Evolutionary conservation across 2,888 invertebrate species (phyloP), one percentile per base, ranked within the genome.

Genomic region (Resseliella maxima): DNA sequence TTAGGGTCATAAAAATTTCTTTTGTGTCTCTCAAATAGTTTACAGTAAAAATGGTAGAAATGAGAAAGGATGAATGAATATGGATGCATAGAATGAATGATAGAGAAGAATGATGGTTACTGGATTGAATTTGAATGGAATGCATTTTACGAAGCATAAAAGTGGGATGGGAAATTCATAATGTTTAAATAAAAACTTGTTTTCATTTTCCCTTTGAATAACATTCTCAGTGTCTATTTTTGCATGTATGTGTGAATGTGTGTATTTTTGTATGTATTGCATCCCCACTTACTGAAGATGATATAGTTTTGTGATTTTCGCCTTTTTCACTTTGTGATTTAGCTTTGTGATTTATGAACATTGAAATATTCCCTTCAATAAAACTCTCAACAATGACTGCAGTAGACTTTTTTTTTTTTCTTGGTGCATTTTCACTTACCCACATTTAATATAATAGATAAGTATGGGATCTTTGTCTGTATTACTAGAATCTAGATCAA

Each of bases 321-420:
- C 83, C 83, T 83, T 83, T 83, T 83, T 38, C 38, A 38, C 83
- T 83, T 83, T 38, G 83, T 83, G 83, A 83, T 36, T 83, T 83
- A 83, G 38, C 83, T 83, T 83, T 83, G 83, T 83, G 83, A 83
- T 83, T 83, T 83, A 83, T 83, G 83, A 83, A 83, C 83, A 38
- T 36, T 83, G n/a, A 36, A 83, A 83, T 15, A 83, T 83, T 83
- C 38, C 83, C 83, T 83, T 83, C 83, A 83, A 83, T 83, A 83
- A 83, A 38, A 83, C 38, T 83, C 83, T 83, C 38, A 38, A 83
- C 36, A 83, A 83, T 83, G 38, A 36, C n/a, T 38, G 83, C 83
- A 36, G 5, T 38, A 10, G 38, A 31, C n/a, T n/a, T 59, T 59
- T 24, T 59, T 72, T 31, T 72, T 50, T 50, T 50, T 12, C 21